Conservation (phyloP, 2,888 invertebrate species). For the Chymomyza procnemis region DNA sequence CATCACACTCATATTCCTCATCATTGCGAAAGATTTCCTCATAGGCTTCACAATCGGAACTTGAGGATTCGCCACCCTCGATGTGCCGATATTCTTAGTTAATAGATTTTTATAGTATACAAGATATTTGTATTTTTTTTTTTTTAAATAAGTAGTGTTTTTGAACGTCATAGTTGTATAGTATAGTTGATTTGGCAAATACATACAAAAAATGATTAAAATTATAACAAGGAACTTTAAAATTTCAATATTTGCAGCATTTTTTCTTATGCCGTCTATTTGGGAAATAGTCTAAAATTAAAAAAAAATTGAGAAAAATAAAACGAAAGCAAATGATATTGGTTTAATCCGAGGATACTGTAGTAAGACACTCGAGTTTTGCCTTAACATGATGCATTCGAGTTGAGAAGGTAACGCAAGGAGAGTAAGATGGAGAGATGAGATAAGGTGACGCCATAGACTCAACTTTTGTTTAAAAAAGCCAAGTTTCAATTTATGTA, state of each 20-base stretch:
- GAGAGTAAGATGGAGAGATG: too few species aligned
- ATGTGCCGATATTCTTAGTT: constrained; percentile 68
- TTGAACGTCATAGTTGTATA: not conserved
- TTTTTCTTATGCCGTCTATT: constrained; percentile 74
- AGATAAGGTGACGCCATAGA: too few species aligned
- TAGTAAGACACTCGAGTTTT: not conserved
- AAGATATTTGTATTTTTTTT: too few species aligned
- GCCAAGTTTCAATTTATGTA: too few species aligned
- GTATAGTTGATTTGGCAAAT: constrained; percentile 9
- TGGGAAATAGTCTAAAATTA: constrained; percentile 76
- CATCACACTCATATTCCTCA: constrained; percentile 61
- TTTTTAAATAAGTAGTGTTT: too few species aligned
- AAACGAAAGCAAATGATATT: constrained; percentile 17
- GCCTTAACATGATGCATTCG: not conserved
- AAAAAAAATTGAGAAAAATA: constrained; percentile 31
- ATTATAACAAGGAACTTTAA: constrained; percentile 40
- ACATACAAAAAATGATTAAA: constrained; percentile 44
- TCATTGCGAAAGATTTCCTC: constrained; percentile 60
- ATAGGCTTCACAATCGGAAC: constrained; percentile 47
- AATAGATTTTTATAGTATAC: not conserved
- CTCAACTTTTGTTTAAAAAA: too few species aligned
- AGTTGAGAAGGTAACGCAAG: too few species aligned
- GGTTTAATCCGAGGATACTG: not conserved
- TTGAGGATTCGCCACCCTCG: constrained; percentile 66
- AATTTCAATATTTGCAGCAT: constrained; percentile 70